Percentiles rank a stretch among this genome's conserved stretches.
Conservation (phyloP, 2,113 vertebrate species). For the Thamnophis sirtalis region DNA sequence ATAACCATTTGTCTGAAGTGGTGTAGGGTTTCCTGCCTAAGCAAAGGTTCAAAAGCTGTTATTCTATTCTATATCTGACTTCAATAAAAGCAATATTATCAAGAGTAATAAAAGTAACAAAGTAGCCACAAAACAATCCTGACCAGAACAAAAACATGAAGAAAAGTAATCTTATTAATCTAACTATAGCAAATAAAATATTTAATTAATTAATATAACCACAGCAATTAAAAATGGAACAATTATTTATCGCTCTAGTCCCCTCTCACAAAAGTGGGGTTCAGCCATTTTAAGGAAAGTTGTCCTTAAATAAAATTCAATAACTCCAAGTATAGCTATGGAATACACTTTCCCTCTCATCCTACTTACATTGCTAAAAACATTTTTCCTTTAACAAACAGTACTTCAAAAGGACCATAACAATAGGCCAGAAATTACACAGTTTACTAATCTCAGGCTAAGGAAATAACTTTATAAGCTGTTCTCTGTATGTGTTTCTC, state of each 20-base stretch:
- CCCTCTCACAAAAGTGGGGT: background rate
- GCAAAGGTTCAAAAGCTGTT: no score
- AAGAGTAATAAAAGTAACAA: background rate
- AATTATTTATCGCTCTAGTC: background rate
- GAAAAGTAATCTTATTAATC: background rate
- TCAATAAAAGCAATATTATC: background rate
- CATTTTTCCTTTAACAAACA: background rate
- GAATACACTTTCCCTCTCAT: background rate
- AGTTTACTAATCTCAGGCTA: background rate
- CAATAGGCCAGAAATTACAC: background rate
- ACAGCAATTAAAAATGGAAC: background rate
- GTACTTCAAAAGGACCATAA: background rate
- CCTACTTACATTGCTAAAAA: background rate
- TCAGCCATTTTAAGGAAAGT: background rate
- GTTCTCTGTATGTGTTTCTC: background rate
- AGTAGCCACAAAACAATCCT: background rate
- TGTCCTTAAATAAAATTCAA: background rate
- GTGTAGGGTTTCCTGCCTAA: no score
- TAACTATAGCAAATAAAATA: background rate
- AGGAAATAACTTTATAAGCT: background rate
- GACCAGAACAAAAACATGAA: background rate
- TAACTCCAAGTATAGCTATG: background rate
- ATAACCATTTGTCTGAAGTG: no score
- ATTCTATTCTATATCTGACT: background rate
- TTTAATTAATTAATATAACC: background rate